Evolutionary conservation across 2,113 vertebrate species (phyloP).

Genomic region (Tragelaphus strepsiceros): DNA sequence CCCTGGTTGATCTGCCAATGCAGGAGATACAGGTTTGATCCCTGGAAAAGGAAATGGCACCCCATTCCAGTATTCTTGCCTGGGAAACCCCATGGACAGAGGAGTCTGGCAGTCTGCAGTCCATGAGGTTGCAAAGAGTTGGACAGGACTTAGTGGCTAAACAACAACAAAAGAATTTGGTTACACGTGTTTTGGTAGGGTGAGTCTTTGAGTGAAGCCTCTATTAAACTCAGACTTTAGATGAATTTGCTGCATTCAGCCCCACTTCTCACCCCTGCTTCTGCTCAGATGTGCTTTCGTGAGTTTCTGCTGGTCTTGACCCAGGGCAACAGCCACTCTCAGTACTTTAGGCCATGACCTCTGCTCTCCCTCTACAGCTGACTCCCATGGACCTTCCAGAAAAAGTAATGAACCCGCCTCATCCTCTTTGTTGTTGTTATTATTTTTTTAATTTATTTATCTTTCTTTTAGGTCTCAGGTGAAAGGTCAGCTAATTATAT

Average conservation of each 20-base stretch:
- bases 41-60: accelerated
- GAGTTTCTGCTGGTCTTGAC: background rate
- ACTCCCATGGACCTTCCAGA: background rate
- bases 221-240: background rate
- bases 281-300: background rate
- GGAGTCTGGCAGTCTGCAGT: background rate
- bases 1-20: background rate
- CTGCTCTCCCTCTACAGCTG: background rate
- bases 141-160: background rate
- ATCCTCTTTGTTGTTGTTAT: background rate
- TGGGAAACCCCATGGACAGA: background rate
- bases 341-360: background rate
- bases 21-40: background rate
- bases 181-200: accelerated
- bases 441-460: background rate
- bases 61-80: background rate
- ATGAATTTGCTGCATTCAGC: background rate
- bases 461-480: background rate
- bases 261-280: background rate
- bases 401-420: background rate
- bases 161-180: background rate
- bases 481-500: background rate
- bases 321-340: accelerated
- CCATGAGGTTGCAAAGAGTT: background rate
- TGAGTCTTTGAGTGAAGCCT: background rate